Base-by-base conservation (phyloP, 1,140 invertebrate genomes). In the Laupala kohalensis region DNA sequence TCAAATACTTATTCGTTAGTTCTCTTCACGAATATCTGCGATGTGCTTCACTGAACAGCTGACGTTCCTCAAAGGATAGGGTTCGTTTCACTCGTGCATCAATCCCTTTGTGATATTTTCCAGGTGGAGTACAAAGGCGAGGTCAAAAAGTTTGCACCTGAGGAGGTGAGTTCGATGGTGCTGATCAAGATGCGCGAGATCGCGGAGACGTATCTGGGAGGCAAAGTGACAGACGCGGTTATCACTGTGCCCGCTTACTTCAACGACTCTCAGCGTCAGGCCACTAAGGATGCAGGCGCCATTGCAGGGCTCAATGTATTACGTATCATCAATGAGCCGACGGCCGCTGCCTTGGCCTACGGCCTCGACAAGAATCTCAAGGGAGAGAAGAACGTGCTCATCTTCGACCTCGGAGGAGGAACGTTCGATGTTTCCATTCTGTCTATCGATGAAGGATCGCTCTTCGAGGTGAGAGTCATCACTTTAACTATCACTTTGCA, bases 371-470 rank as follows among this genome's bases (percentile, higher is more conserved):
- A 83, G 69, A 84, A 91, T 90, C 79, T 80, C 74, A 82, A 80
- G 77, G 80, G 79, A 1, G 80, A 81, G 37, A 78, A 78, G n/a
- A 81, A 81, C 24, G 80, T 82, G 0, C 62, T 83, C 30, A 82
- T 83, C 29, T 82, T 82, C 67, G 81, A 83, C 28, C 69, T 83
- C 5, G 82, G 82, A 0, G 75, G 79, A 73, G 75, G 81, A 25
- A 82, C 82, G n/a, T 83, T 83, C 25, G 90, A 92, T 82, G 89
- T 91, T 0, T 91, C 89, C 0, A 85, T 92, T 69, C 77, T 92
- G 15, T 87, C 88, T 6, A 91, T 92, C 76, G 89, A 90, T 72
- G 89, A 90, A 71, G 90, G 89, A 23, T 83, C 86, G 76, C 69
- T 87, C 72, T 89, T 92, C 79, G 90, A 92, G 79, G 72, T 53